Evolutionary conservation across 2,888 invertebrate genomes (phyloP), one percentile per base, ranked within the genome.

Genomic region (Cephus sareptanus): DNA sequence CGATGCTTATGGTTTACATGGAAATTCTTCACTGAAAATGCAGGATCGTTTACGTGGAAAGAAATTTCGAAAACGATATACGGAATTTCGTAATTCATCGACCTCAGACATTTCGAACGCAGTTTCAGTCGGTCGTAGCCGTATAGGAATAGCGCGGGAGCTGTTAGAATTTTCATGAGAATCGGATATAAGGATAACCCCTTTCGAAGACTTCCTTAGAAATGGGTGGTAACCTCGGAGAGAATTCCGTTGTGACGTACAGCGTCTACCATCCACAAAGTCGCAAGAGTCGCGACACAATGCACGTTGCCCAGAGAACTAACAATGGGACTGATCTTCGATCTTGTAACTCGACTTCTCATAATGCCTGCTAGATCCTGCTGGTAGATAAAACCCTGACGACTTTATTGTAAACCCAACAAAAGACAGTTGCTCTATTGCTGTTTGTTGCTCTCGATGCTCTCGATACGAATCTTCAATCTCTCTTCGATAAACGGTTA

Each of bases 311-410:
- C 23, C 56, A 9, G 56, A 56, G 23, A 56, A 23, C 56, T 56
- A 56, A 56, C 56, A 56, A 56, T 56, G 56, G 56, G 56, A 9
- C 56, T 56, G 33, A 71, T 71, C 71, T 71, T 71, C 71, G 71
- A 71, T 71, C 71, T 71, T 34, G 71, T 71, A 71, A 33, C 34
- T 74, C 30, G 34, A 13, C 34, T 86, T 83, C 82, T 85, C 83
- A 78, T 82, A 85, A 83, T 79, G 80, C 78, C 80, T 75, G 79
- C 76, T 81, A 81, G 86, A 87, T 87, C 81, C 78, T 80, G 82
- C 82, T 77, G 56, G 73, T 79, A 83, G 84, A 87, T 86, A 83
- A 74, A 56, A 76, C 37, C 76, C 75, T 76, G 83, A 86, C 81
- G 79, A 81, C 82, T 85, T 83, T 80, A 85, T 87, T 83, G 83